Evolutionary conservation across 2,113 vertebrate species (phyloP).

Genomic region (Xyliphius kryptos): DNA sequence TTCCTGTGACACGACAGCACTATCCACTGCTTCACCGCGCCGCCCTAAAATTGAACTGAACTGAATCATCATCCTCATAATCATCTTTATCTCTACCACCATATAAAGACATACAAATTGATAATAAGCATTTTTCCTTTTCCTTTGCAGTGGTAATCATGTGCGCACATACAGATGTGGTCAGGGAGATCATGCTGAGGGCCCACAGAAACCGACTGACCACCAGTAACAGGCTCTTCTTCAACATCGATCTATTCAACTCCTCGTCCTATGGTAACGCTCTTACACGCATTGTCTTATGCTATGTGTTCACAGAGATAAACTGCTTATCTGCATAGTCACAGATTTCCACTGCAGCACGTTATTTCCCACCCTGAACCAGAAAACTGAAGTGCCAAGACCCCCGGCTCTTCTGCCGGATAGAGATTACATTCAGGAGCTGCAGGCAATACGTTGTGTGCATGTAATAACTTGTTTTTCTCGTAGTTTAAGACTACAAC

Average conservation of each 20-base stretch:
- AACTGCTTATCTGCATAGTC: conserved; percentile 34
- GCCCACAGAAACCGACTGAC: conserved; percentile 82
- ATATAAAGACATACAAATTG: too few relatives aligned
- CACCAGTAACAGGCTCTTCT: conserved; percentile 84
- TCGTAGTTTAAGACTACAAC: too few relatives aligned
- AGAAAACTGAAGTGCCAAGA: conserved; percentile 2
- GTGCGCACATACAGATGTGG: conserved; percentile 79
- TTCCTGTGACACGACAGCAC: too few relatives aligned
- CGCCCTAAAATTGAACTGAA: too few relatives aligned
- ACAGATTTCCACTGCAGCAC: background rate
- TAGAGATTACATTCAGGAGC: too few relatives aligned
- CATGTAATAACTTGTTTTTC: too few relatives aligned
- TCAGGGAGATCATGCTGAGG: conserved; percentile 87
- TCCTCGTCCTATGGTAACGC: conserved; percentile 85
- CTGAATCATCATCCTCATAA: too few relatives aligned
- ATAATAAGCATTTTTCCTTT: too few relatives aligned
- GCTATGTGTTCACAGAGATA: conserved; percentile 5
- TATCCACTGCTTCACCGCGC: too few relatives aligned
- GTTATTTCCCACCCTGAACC: conserved; percentile 3
- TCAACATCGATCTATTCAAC: conserved; percentile 98
- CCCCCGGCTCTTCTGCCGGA: conserved; percentile 8
- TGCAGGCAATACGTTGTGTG: too few relatives aligned
- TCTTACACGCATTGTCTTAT: background rate
- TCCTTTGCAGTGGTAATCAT: conserved; percentile 84
- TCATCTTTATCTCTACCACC: too few relatives aligned